These are phyloP conservation scores for Ctenicera cuprea DNA, from an alignment of 2,888 invertebrate genomes.

Conservation along the genomic window DNA sequence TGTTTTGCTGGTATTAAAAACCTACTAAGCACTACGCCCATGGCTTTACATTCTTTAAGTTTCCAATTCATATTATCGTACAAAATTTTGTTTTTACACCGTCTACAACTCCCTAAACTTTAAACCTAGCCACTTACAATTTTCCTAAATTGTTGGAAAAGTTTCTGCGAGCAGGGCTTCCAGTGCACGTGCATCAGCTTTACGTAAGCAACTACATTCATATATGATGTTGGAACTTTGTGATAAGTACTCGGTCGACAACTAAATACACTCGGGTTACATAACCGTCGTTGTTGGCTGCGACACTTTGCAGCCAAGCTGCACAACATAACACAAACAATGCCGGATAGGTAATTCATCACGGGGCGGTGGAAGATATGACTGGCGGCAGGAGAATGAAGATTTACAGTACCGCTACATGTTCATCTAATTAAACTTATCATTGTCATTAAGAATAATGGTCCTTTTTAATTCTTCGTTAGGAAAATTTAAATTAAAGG, in stretches of 20 bases:
- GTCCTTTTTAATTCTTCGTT: constrained; percentile 52
- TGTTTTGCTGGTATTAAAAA: too few relatives aligned
- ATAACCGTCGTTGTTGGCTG: constrained; percentile 40
- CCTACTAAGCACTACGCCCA: too few relatives aligned
- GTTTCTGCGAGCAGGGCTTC: neutral
- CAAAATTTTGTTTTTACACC: too few relatives aligned
- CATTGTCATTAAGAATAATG: constrained; percentile 55
- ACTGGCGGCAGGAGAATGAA: constrained; percentile 56
- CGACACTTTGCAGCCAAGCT: constrained; percentile 53
- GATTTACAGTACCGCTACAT: constrained; percentile 58
- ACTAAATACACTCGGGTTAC: constrained; percentile 33
- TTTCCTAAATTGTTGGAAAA: too few relatives aligned
- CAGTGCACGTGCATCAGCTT: neutral
- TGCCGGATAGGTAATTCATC: constrained; percentile 58
- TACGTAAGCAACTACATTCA: constrained; percentile 2
- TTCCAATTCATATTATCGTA: too few relatives aligned
- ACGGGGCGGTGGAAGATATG: constrained; percentile 53
- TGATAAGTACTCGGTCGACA: constrained; percentile 27
- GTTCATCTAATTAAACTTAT: constrained; percentile 57
- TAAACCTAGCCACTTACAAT: too few relatives aligned
- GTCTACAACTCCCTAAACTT: too few relatives aligned
- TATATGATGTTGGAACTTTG: constrained; percentile 12
- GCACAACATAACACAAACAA: constrained; percentile 56
- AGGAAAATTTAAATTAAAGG: constrained; percentile 34
- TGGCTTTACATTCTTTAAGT: too few relatives aligned